These are phyloP conservation scores for Elmis aenea DNA, from an alignment of 2,888 invertebrate genomes.

Conservation along the genomic window DNA sequence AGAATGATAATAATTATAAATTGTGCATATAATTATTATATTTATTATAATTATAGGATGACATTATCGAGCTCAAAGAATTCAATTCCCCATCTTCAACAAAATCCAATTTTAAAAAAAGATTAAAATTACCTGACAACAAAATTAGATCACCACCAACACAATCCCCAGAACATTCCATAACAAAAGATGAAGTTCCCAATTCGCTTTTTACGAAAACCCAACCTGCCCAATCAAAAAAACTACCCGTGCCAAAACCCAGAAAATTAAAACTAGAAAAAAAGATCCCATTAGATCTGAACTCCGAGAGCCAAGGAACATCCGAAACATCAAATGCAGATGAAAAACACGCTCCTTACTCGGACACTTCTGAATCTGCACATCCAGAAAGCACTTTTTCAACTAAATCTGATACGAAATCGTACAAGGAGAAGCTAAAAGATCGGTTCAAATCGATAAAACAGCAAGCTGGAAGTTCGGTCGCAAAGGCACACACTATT, in stretches of 20 bases:
- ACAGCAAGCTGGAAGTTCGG: conserved; percentile 37
- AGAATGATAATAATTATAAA: no score
- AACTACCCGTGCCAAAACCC: neutral
- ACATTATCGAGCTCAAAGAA: conserved; percentile 27
- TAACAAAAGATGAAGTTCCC: conserved; percentile 2
- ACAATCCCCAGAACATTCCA: conserved; percentile 8
- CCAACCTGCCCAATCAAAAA: conserved; percentile 1
- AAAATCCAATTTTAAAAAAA: conserved; percentile 10
- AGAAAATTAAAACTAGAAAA: no score
- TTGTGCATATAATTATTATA: no score
- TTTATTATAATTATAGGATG: conserved; percentile 26
- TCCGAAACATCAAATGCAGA: no score
- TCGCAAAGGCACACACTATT: conserved; percentile 28
- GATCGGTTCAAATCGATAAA: conserved; percentile 42
- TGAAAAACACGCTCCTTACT: no score
- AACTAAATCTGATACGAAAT: conserved; percentile 34
- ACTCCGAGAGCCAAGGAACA: conserved; percentile 8
- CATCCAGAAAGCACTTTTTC: conserved; percentile 19
- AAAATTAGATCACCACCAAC: conserved; percentile 8
- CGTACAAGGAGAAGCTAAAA: conserved; percentile 43
- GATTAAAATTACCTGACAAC: conserved; percentile 9
- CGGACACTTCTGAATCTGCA: no score
- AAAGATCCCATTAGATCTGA: conserved; percentile 1
- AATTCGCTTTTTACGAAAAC: conserved; percentile 2
- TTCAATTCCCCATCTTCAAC: conserved; percentile 19